Percentiles rank a stretch among this genome's conserved stretches.
Evolutionary conservation across 2,797 vertebrate genomes (phyloP).

Genomic region (Alosa sapidissima): DNA sequence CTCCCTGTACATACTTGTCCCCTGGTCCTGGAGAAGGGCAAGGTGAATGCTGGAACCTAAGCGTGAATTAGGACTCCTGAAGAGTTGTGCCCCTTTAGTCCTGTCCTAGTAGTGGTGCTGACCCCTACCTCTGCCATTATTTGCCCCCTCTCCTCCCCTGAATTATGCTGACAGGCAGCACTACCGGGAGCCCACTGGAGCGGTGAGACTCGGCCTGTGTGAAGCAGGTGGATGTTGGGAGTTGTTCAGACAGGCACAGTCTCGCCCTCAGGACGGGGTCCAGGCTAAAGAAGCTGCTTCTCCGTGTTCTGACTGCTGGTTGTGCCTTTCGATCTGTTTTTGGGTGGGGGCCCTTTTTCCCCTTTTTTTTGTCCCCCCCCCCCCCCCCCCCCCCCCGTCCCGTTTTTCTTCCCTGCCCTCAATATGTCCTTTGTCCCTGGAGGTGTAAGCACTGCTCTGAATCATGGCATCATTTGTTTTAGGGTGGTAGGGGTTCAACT

Average conservation of each 20-base stretch:
- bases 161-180: slow-evolving; percentile 37
- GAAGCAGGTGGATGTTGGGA: slow-evolving; percentile 4
- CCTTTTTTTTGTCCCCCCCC: slow-evolving; percentile 40
- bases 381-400: slow-evolving; percentile 42
- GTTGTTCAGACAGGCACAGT: slow-evolving; percentile 45
- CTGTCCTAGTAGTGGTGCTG: slow-evolving; percentile 24
- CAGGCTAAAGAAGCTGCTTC: slow-evolving; percentile 47
- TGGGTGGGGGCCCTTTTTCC: slow-evolving; percentile 4
- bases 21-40: not conserved
- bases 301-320: slow-evolving; percentile 62
- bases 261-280: slow-evolving; percentile 55
- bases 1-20: slow-evolving; percentile 32
- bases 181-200: slow-evolving; percentile 35
- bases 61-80: not conserved
- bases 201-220: slow-evolving; percentile 43
- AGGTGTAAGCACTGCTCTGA: slow-evolving; percentile 66
- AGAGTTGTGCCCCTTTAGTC: slow-evolving; percentile 8
- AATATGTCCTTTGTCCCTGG: slow-evolving; percentile 52
- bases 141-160: not conserved
- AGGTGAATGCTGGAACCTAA: slow-evolving; percentile 2
- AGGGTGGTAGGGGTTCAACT: slow-evolving; percentile 72
- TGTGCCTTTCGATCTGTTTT: slow-evolving; percentile 69
- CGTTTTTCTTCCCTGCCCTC: slow-evolving; percentile 43
- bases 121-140: not conserved
- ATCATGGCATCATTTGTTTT: slow-evolving; percentile 61